Percentiles rank a stretch among this genome's conserved stretches.
phyloP scores from a whole-genome alignment of 1,140 invertebrate genomes.

The Tribolium castaneum region DNA sequence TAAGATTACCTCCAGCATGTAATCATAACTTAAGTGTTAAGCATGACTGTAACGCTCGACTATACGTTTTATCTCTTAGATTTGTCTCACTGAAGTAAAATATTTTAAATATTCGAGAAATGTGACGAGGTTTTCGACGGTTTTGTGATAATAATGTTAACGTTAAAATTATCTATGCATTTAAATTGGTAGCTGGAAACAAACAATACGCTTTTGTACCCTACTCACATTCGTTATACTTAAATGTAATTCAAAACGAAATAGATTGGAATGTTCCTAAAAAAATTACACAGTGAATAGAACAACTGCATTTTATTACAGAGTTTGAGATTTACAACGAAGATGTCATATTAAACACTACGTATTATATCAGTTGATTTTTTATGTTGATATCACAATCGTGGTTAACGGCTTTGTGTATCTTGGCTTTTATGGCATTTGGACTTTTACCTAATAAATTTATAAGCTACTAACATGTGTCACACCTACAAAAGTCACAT shows the following conservation, averaged over 20 bases:
- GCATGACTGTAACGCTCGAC: not conserved
- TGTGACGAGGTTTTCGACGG: not conserved
- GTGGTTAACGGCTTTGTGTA: not conserved
- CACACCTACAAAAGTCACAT: too few species aligned
- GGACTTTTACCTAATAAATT: not conserved
- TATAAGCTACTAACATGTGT: too few species aligned
- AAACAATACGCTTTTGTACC: not conserved
- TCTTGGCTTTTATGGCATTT: not conserved
- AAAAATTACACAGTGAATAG: not conserved
- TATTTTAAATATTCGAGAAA: not conserved
- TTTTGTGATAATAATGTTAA: not conserved
- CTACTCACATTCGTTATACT: not conserved
- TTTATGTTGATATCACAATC: not conserved
- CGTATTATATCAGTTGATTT: too few species aligned
- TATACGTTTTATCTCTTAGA: not conserved
- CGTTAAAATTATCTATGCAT: not conserved
- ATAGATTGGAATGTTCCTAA: not conserved
- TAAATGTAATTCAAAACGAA: not conserved
- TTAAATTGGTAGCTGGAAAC: not conserved
- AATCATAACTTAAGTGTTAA: not conserved
- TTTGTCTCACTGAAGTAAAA: not conserved
- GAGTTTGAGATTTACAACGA: not conserved
- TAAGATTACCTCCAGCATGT: not conserved
- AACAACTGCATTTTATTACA: not conserved
- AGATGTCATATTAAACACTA: not conserved